Evolutionary conservation across 2,888 invertebrate species (phyloP).

Genomic region (Leptinotarsa peninsularis): DNA sequence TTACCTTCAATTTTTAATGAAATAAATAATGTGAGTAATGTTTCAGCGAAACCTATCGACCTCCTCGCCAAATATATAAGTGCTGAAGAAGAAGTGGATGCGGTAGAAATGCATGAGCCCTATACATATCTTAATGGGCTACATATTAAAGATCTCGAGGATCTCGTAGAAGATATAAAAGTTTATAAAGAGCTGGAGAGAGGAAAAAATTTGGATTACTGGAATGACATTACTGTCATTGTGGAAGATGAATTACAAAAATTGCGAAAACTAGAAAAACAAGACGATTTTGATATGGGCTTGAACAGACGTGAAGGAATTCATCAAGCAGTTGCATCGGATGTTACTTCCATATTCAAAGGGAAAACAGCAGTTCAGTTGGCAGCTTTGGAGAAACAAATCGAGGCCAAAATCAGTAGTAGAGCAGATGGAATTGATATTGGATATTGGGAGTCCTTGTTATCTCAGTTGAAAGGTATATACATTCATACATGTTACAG

Average conservation of each 20-base stretch:
- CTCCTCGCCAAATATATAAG: slow-evolving; percentile 95
- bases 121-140: slow-evolving; percentile 94
- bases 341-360: slow-evolving; percentile 90
- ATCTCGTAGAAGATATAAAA: slow-evolving; percentile 95
- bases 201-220: slow-evolving; percentile 89
- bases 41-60: slow-evolving; percentile 94
- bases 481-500: not conserved
- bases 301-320: slow-evolving; percentile 73
- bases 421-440: slow-evolving; percentile 93
- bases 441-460: slow-evolving; percentile 96
- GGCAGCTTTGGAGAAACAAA: slow-evolving; percentile 83
- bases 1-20: no score
- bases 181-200: slow-evolving; percentile 93
- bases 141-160: slow-evolving; percentile 91
- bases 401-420: slow-evolving; percentile 87
- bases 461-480: slow-evolving; percentile 85
- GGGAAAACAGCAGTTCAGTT: slow-evolving; percentile 93
- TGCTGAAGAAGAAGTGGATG: slow-evolving; percentile 87
- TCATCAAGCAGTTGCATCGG: slow-evolving; percentile 90
- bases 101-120: slow-evolving; percentile 98
- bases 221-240: slow-evolving; percentile 96
- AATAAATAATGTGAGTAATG: not conserved
- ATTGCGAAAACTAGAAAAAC: slow-evolving; percentile 79
- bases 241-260: slow-evolving; percentile 93
- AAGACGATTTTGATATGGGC: slow-evolving; percentile 72